A percentile compares a stretch with the other conserved stretches of the same genome.
Conservation (phyloP, 2,797 vertebrate species). For the Mionectes olivaceus region DNA sequence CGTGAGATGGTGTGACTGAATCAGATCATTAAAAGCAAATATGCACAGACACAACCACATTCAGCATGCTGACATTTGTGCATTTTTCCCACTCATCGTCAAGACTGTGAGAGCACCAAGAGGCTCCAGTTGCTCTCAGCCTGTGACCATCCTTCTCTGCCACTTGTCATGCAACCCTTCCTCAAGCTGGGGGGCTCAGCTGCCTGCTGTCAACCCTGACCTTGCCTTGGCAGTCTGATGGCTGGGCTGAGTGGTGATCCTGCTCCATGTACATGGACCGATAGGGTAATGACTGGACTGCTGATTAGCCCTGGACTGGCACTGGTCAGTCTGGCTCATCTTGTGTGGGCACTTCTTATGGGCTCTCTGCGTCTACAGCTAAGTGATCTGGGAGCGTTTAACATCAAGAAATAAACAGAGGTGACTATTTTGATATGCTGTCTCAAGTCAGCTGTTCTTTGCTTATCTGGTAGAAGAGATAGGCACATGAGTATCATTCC, state of each 20-base stretch:
- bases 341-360: rapidly evolving
- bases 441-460: not conserved
- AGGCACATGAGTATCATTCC: not conserved
- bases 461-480: not conserved
- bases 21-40: not conserved
- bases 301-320: not conserved
- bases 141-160: not conserved
- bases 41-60: not conserved
- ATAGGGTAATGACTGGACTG: not conserved
- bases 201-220: not conserved
- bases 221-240: not conserved
- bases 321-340: not conserved
- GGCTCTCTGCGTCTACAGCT: not conserved
- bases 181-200: not conserved
- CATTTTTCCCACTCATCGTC: not conserved
- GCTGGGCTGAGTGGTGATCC: not conserved
- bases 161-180: not conserved
- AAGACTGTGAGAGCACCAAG: not conserved
- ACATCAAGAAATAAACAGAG: not conserved
- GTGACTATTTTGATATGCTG: not conserved
- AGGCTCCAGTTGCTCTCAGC: not conserved
- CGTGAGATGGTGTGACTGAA: not conserved
- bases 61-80: not conserved
- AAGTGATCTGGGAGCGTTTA: not conserved
- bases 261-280: rapidly evolving